Percentiles rank a stretch among this genome's conserved stretches.
phyloP scores from a whole-genome alignment of 1,140 invertebrate genomes.

The Colletes gigas region DNA sequence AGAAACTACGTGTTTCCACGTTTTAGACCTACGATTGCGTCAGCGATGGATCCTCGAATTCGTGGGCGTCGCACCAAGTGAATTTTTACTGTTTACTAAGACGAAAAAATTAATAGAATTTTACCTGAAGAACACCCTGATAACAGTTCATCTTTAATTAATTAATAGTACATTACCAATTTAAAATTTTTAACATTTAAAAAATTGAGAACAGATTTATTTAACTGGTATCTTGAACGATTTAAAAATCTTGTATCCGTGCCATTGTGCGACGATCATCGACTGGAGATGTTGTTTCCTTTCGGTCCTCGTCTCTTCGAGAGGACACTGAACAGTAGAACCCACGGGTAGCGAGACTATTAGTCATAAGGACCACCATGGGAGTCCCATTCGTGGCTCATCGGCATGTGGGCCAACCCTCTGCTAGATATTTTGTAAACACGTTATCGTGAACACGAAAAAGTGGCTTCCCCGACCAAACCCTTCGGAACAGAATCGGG shows the following conservation, averaged over 20 bases:
- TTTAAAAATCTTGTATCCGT: too few species aligned
- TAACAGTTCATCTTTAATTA: too few species aligned
- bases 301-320: slow-evolving; percentile 7
- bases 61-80: neutral
- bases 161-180: too few species aligned
- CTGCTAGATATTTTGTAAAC: slow-evolving; percentile 65
- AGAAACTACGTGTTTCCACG: neutral
- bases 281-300: slow-evolving; percentile 31
- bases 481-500: neutral
- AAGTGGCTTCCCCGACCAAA: neutral
- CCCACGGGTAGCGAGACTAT: slow-evolving; percentile 47
- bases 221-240: too few species aligned
- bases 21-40: slow-evolving; percentile 7
- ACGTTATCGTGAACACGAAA: slow-evolving; percentile 59
- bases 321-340: slow-evolving; percentile 32
- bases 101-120: too few species aligned
- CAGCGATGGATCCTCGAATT: neutral
- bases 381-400: slow-evolving; percentile 24
- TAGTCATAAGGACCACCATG: slow-evolving; percentile 64
- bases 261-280: neutral
- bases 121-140: too few species aligned
- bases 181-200: too few species aligned
- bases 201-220: too few species aligned
- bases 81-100: too few species aligned
- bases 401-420: slow-evolving; percentile 36